Base-by-base conservation (phyloP, 2,113 vertebrate genomes). In the Catharus fuscescens region DNA sequence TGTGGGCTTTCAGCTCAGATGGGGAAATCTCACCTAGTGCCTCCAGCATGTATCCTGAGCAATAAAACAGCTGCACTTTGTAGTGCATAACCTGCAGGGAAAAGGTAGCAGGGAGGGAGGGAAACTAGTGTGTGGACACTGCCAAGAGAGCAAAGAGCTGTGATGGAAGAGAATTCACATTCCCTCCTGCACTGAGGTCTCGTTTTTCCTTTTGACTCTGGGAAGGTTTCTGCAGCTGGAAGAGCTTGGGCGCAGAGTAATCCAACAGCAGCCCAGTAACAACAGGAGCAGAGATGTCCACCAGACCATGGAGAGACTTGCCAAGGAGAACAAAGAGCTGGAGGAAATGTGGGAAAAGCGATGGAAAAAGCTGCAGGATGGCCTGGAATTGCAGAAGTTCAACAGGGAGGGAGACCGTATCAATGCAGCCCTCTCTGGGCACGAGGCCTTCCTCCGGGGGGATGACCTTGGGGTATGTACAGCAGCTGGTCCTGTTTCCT, bases 341-440 rank as follows among this genome's bases (percentile, higher is more conserved):
- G 97, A 98, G 34, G 89, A 87, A 25, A 18, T 98, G 54, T 99
- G 99, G 98, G 81, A 96, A 70, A 97, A 95, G 71, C 96, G 93
- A 64, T 92, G 74, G 86, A 95, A 93, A 53, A 91, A 74, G 70
- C 96, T 99, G 56, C 96, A 98, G 79, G 98, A 98, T 10, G 97
- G 90, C 42, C 83, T 98, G 95, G 97, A 98, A 90, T 90, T 99
- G 53, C 98, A 98, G 83, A 98, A 97, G 78, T 98, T 98, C 85
- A 97, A 98, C 57, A 96, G 90, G 78, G 98, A 99, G 48, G 98
- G 97, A 31, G 98, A 98, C 67, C 93, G 96, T 38, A 98, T 99
- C 32, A 97, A 98, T 54, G 97, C 98, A 18, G 90, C 98, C 32
- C 97, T 99, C 80, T 98, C 98, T 25, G 98, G 98, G 77, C 98